Conservation (phyloP, 1,140 invertebrate genomes). For the Bombus confusus region DNA sequence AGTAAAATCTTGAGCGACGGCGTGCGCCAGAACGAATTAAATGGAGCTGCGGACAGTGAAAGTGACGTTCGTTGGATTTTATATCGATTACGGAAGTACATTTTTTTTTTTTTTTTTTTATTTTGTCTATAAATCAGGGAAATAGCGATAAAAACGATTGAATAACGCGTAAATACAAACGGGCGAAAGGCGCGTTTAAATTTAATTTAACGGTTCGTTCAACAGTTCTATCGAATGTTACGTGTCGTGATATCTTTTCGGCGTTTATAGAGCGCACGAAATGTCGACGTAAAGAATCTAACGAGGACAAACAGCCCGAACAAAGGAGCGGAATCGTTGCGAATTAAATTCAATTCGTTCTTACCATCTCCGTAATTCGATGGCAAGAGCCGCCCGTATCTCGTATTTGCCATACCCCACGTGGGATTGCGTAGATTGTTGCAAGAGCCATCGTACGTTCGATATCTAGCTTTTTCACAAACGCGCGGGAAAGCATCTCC, state of each 20-base stretch:
- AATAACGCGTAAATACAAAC: neutral
- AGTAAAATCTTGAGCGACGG: neutral
- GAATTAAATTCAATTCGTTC: constrained; percentile 30
- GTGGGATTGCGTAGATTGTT: constrained; percentile 90
- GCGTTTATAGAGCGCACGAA: no score
- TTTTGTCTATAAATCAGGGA: neutral
- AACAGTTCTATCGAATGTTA: neutral
- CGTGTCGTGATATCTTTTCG: neutral
- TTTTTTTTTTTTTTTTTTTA: neutral
- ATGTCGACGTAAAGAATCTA: neutral
- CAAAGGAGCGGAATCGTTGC: neutral
- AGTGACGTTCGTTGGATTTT: constrained; percentile 3
- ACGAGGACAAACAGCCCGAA: neutral
- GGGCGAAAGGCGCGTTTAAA: neutral
- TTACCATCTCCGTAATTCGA: constrained; percentile 92
- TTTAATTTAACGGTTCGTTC: neutral
- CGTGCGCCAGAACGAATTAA: no score
- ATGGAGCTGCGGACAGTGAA: neutral
- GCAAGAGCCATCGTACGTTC: constrained; percentile 92
- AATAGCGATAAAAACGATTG: neutral
- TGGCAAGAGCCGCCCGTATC: constrained; percentile 89
- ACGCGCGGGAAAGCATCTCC: constrained; percentile 56
- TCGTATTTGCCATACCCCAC: constrained; percentile 89
- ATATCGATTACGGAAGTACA: constrained; percentile 17
- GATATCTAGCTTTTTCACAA: constrained; percentile 85